Evolutionary conservation across 2,113 vertebrate species (phyloP).

Genomic region (Axis porcinus): DNA sequence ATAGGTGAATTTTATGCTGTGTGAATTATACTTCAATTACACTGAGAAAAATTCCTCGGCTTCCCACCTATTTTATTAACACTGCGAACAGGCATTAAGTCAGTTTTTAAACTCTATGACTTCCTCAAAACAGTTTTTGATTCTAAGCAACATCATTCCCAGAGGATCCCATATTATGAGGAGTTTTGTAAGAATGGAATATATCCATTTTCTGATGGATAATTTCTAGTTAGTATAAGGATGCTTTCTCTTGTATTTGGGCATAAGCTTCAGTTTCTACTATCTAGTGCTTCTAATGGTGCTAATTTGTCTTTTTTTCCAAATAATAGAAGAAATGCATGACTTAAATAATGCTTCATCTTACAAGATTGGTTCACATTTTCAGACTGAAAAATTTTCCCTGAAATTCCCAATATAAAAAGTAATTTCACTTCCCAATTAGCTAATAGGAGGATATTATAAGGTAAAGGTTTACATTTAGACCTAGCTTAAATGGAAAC

Average conservation of each 20-base stretch:
- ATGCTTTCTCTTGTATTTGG: not conserved
- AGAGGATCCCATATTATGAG: not conserved
- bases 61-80: not conserved
- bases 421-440: constrained; percentile 7
- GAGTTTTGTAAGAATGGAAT: not conserved
- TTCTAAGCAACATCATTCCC: not conserved
- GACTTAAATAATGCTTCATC: not conserved
- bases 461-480: not conserved
- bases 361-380: not conserved
- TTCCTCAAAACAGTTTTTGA: not conserved
- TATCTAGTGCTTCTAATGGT: not conserved
- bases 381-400: not conserved
- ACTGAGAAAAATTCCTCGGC: not conserved
- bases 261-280: not conserved
- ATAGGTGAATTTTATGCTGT: not conserved
- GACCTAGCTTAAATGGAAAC: not conserved
- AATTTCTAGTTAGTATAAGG: not conserved
- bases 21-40: not conserved
- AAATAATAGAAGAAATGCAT: not conserved
- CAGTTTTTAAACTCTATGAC: not conserved
- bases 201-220: not conserved
- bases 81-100: not conserved
- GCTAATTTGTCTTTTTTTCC: not conserved
- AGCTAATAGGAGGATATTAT: not conserved
- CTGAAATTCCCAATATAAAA: not conserved